Base-by-base conservation (phyloP, 2,113 vertebrate species). In the Psittacus erithacus region DNA sequence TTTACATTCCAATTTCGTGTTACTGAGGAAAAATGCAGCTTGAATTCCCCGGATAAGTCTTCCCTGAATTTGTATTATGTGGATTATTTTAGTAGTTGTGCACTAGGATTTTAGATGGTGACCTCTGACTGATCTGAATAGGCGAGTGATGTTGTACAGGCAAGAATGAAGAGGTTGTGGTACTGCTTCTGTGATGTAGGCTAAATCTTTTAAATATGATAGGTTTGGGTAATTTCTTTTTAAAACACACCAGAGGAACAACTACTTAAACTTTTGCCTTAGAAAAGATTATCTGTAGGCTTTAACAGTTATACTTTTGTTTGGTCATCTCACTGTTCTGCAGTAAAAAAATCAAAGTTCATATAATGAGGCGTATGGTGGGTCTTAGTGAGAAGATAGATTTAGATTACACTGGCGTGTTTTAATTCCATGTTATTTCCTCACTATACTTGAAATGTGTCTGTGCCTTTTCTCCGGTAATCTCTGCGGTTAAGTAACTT, bases 351-450 rank as follows among this genome's bases (percentile, higher is more conserved):
- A 33, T 23, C 28, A 22, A 41, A 19, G 11, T 68, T 88, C 46
- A 47, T 60, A 10, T 33, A 15, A 15, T 2, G 35, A 69, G 20
- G 12, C 3, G 0, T 3, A 1, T 31, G 4, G 53, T 83, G 22
- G 13, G 17, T 38, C 55, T 47, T 24, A 47, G 17, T 0, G 1
- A 65, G 31, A n/a, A 15, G 5, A 14, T 17, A 49, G 46, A 28
- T 8, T 55, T 67, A 22, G 27, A 22, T 77, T 78, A 49, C 10
- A 15, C 4, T 52, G 50, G 5, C 6, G 1, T 74, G 29, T 20
- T 81, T 65, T 35, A 79, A 47, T 84, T 81, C 24, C 15, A 9
- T 9, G 5, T 33, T 35, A n/a, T 8, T 79, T 95, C 17, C 6
- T 82, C 28, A 7, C 15, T 68, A 0, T 44, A 17, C 10, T 60